Evolutionary conservation across 2,113 vertebrate species (phyloP).

Genomic region (Podiceps cristatus): DNA sequence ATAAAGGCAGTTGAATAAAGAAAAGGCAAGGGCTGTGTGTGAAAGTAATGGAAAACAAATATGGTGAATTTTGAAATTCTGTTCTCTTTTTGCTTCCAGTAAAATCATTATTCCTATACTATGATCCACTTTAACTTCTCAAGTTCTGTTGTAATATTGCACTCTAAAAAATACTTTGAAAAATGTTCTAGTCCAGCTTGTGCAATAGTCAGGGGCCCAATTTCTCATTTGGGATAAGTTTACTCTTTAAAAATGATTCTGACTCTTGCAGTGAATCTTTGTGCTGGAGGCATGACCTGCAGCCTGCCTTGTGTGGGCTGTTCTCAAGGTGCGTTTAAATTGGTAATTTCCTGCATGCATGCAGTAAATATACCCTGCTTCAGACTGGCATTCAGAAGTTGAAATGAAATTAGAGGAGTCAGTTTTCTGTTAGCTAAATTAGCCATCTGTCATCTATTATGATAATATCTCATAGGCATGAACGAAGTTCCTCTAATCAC

Average conservation of each 20-base stretch:
- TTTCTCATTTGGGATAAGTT: not conserved
- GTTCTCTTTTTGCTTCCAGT: not conserved
- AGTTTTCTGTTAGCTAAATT: slow-evolving; percentile 17
- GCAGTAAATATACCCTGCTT: not conserved
- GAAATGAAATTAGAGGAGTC: not conserved
- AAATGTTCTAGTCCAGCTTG: not conserved
- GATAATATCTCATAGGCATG: not conserved
- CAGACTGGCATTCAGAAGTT: not conserved
- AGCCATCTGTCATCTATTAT: not conserved
- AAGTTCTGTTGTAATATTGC: not conserved
- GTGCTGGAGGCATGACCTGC: not conserved
- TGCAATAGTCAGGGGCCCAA: fast-evolving
- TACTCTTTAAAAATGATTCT: not conserved
- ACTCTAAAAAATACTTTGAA: not conserved
- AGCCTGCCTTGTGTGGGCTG: not conserved
- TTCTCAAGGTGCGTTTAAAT: not conserved
- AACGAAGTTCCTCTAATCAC: not conserved
- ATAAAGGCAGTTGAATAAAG: too few species aligned
- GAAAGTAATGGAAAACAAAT: not conserved
- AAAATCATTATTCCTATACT: fast-evolving
- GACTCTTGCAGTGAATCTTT: not conserved
- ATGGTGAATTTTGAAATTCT: not conserved
- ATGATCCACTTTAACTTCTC: not conserved
- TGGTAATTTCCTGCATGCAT: not conserved
- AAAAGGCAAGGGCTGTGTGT: too few species aligned